Evolutionary conservation across 2,113 vertebrate genomes (phyloP), one percentile per base, ranked within the genome.

Genomic region (Gyps fulvus): DNA sequence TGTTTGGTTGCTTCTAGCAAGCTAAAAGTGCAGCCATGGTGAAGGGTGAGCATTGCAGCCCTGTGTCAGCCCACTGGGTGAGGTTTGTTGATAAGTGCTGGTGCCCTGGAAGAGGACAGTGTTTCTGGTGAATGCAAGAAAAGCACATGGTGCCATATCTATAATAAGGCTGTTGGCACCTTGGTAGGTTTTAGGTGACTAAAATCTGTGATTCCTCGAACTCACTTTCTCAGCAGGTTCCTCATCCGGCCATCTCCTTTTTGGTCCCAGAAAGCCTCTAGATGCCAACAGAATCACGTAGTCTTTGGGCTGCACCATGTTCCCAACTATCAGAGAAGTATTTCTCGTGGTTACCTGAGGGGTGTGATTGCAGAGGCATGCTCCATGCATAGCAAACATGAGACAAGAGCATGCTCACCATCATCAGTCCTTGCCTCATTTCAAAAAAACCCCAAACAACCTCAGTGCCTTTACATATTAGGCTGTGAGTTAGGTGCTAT

Each of bases 11-110:
- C 47, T 65, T 71, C n/a, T 31, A 71, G 32, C 47, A 22, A 94
- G 79, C 54, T 55, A 42, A 38, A 91, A 74, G 40, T 55, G 32
- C 29, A 67, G 38, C 34, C 69, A 43, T 0, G 0, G 22, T 79
- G 38, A 72, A 89, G n/a, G 23, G n/a, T 63, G 29, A 49, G 22
- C 0, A 0, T 12, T 79, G 38, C 45, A 80, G 22, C 32, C 27
- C 13, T 55, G 26, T 2, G 2, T 66, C 69, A 91, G 36, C 16
- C 7, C 7, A 9, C 55, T n/a, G 27, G 14, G 20, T 65, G 32
- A 50, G 9, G 16, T 80, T 69, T 91, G 38, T 47, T 72, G 10
- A 4, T n/a, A 42, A 54, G 20, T 21, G 31, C 8, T 6, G 2
- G 26, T 94, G n/a, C n/a, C 32, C 40, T 89, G 84, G 54, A 89